Evolutionary conservation across 2,797 vertebrate genomes (phyloP), one percentile per base, ranked within the genome.

Genomic region (Gypaetus barbatus): DNA sequence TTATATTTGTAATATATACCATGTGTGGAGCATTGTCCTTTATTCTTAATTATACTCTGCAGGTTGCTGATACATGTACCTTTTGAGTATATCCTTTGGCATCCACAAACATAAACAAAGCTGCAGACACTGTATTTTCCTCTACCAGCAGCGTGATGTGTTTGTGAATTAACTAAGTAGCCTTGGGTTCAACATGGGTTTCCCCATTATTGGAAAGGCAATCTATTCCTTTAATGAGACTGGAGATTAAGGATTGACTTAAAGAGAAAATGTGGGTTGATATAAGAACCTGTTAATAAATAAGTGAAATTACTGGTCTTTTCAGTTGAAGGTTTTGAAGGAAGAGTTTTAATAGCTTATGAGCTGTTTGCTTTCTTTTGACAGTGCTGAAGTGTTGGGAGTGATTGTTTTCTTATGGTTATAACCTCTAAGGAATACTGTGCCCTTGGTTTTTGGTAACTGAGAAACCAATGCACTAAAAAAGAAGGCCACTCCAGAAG

Each of bases 71-170:
- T 95, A 39, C 65, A 28, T 9, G 24, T 90, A 61, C 60, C 74
- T 95, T 92, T 91, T 84, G 94, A 95, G 90, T 89, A 24, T 60
- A 24, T 94, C 64, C 79, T 87, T 94, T 94, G 96, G 94, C 92
- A 95, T 89, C 46, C 23, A 60, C 9, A 89, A 93, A 92, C 66
- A 82, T 95, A 95, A 98, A 97, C 95, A 97, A 97, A 98, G 95
- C 94, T 96, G 90, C 77, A 97, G 92, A 96, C 60, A 7, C 61
- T 90, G 82, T 91, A 43, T 94, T 95, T 95, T 89, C 68, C 54
- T 94, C 84, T 81, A 80, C 81, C 87, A 91, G 58, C 82, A 87
- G 68, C 8, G 19, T 80, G 76, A 83, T 82, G 89, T 93, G 57
- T 94, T 93, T 97, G 94, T 96, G 86, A 95, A 92, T 94, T 96